A percentile compares a stretch with the other conserved stretches of the same genome.
Conservation (phyloP, 2,113 vertebrate species). For the Oenanthe oenanthe region DNA sequence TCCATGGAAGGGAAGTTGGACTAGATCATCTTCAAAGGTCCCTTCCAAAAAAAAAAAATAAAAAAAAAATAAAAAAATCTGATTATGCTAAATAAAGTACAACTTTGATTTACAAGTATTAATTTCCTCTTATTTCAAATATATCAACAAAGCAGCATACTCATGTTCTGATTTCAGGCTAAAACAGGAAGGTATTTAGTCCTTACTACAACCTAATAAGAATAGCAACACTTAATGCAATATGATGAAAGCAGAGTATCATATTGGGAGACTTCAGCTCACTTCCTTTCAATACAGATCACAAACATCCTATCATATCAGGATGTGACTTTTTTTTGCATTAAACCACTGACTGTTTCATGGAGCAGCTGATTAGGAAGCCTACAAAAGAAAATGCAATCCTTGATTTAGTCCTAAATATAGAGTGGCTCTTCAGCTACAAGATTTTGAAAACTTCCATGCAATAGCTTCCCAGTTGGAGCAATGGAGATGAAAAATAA, state of each 20-base stretch:
- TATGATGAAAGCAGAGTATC: background rate
- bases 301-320: background rate
- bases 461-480: background rate
- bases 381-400: background rate
- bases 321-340: background rate
- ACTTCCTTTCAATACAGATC: background rate
- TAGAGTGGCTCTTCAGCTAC: background rate
- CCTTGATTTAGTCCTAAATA: slow-evolving; percentile 40
- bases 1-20: rapidly evolving
- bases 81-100: background rate
- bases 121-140: background rate
- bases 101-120: background rate
- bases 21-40: background rate
- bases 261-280: background rate
- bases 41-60: background rate
- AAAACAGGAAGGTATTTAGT: background rate
- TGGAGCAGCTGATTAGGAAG: slow-evolving; percentile 10
- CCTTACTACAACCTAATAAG: background rate
- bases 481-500: background rate
- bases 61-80: background rate
- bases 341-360: background rate
- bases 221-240: background rate
- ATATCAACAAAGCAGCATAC: background rate
- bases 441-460: background rate
- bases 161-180: background rate